These are phyloP conservation scores for Cettia cetti DNA, from an alignment of 2,113 vertebrate genomes.

Conservation along the genomic window DNA sequence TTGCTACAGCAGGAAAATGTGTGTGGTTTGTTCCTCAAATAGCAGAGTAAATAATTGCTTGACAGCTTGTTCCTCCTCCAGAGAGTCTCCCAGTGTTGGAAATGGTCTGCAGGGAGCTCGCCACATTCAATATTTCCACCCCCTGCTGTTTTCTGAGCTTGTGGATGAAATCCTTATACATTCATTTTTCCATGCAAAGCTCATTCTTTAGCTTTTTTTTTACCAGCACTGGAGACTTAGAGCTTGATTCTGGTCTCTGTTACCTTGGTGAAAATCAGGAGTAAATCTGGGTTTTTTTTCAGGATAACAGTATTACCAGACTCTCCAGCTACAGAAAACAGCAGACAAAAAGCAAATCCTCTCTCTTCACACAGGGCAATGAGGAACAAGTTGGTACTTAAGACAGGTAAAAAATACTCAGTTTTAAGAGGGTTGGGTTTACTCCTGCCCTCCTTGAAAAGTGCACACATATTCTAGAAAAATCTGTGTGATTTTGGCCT, in stretches of 20 bases:
- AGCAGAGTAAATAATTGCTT: constrained; percentile 24
- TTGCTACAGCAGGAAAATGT: constrained; percentile 28
- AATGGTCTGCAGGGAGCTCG: neutral
- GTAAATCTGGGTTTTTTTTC: neutral
- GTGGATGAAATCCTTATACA: neutral
- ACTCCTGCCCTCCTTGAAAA: neutral
- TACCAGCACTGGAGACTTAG: neutral
- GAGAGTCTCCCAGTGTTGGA: neutral
- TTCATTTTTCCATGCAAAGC: neutral
- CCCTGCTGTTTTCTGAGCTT: neutral
- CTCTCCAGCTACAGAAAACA: neutral
- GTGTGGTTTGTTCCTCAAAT: constrained; percentile 10
- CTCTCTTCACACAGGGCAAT: neutral
- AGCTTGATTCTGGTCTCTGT: neutral
- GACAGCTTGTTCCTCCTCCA: neutral
- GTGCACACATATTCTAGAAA: neutral
- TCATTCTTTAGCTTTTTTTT: neutral
- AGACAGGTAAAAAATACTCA: neutral
- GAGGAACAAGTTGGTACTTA: neutral
- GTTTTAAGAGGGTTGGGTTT: neutral
- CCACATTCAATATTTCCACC: neutral
- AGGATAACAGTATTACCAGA: neutral
- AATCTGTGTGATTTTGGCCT: neutral
- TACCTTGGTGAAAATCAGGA: neutral
- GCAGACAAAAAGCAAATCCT: neutral